phyloP scores from a whole-genome alignment of 2,113 vertebrate species.

The Colistium nudipinnis region DNA sequence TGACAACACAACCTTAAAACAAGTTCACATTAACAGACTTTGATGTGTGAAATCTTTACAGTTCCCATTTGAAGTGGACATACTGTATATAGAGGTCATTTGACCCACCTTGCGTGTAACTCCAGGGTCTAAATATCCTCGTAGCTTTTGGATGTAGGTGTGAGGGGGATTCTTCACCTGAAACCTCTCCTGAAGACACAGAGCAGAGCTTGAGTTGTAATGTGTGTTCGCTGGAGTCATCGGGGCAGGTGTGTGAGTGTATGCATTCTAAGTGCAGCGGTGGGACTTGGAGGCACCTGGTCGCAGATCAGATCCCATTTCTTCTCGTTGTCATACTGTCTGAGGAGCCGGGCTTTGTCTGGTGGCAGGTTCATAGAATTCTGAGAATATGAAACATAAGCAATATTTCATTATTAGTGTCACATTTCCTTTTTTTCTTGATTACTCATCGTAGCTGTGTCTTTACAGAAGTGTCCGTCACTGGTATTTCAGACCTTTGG shows the following conservation, averaged over 20 bases:
- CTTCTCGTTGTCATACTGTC: slow-evolving; percentile 97
- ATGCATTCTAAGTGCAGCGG: neutral
- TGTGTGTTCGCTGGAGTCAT: neutral
- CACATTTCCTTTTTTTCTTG: neutral
- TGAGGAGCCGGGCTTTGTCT: slow-evolving; percentile 93
- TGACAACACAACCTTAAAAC: neutral
- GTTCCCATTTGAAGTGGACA: slow-evolving; percentile 1
- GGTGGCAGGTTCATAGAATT: slow-evolving; percentile 98
- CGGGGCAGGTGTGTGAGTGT: slow-evolving; percentile 3
- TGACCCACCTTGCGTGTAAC: slow-evolving; percentile 91
- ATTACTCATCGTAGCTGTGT: slow-evolving; percentile 27
- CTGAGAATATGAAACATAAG: slow-evolving; percentile 76
- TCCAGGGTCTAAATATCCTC: slow-evolving; percentile 91
- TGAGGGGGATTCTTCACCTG: slow-evolving; percentile 98
- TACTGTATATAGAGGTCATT: neutral
- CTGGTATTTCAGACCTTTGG: slow-evolving; percentile 28
- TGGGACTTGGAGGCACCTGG: slow-evolving; percentile 82
- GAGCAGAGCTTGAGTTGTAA: slow-evolving; percentile 12
- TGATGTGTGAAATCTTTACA: neutral
- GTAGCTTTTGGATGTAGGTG: slow-evolving; percentile 95
- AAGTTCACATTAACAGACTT: neutral
- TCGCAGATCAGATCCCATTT: slow-evolving; percentile 99
- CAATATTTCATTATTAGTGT: slow-evolving; percentile 14
- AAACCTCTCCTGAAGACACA: slow-evolving; percentile 88
- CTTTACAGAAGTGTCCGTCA: slow-evolving; percentile 9